A percentile compares a stretch with the other conserved stretches of the same genome.
phyloP scores from a whole-genome alignment of 2,113 vertebrate species.

The Oreochromis spilurus region DNA sequence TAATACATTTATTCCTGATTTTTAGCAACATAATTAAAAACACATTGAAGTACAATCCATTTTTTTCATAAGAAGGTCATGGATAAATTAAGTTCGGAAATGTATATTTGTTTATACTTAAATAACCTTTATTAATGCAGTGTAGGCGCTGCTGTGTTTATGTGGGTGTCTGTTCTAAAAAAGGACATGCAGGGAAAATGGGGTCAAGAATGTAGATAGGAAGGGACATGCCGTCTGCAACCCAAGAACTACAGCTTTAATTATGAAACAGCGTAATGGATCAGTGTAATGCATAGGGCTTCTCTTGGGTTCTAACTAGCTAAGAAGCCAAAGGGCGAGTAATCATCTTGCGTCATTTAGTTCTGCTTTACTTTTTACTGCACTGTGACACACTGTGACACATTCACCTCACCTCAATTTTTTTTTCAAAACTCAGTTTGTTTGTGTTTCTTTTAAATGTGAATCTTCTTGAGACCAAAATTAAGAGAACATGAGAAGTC shows the following conservation, averaged over 20 bases:
- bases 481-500: neutral
- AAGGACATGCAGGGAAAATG: neutral
- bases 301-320: neutral
- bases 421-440: neutral
- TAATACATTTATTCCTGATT: neutral
- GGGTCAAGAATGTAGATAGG: slow-evolving; percentile 38
- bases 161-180: neutral
- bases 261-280: slow-evolving; percentile 57
- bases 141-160: neutral
- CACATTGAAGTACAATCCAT: neutral
- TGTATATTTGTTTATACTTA: neutral
- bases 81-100: neutral
- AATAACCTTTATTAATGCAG: neutral
- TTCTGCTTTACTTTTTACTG: neutral
- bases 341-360: neutral
- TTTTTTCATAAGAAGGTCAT: neutral
- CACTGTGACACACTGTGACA: neutral
- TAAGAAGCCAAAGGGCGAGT: neutral
- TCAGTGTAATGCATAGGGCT: slow-evolving; percentile 2
- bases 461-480: neutral
- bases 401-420: neutral
- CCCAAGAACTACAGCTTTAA: slow-evolving; percentile 35
- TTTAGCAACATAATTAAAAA: neutral
- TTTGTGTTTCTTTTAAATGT: neutral
- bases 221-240: slow-evolving; percentile 40